A percentile compares a stretch with the other conserved stretches of the same genome.
Conservation (phyloP, 2,888 invertebrate species). For the Dorcus parallelipipedus region DNA sequence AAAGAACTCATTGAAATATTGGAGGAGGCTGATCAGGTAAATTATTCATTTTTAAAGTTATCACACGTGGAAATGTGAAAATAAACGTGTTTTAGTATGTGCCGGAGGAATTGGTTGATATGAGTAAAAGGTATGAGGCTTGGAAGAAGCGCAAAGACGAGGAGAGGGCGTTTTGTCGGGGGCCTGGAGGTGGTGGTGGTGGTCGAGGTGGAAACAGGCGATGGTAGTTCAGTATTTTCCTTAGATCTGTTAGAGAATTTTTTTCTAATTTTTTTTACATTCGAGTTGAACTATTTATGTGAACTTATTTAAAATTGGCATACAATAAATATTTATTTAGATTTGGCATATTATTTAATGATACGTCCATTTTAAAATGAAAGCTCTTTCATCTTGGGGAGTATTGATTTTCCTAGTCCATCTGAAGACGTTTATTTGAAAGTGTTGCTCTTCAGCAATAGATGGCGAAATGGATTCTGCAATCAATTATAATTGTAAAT, state of each 20-base stretch:
- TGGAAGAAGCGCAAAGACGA: slow-evolving; percentile 63
- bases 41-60: background rate
- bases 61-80: background rate
- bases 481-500: no score
- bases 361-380: no score
- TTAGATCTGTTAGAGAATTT: background rate
- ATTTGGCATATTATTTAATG: background rate
- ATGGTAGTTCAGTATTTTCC: slow-evolving; percentile 10
- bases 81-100: slow-evolving; percentile 57
- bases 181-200: slow-evolving; percentile 37
- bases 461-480: no score
- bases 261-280: background rate
- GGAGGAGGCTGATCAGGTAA: slow-evolving; percentile 75
- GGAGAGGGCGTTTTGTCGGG: slow-evolving; percentile 51
- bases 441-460: no score
- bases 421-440: no score
- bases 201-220: slow-evolving; percentile 27
- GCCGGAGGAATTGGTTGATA: slow-evolving; percentile 68
- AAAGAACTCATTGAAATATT: slow-evolving; percentile 79
- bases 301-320: background rate
- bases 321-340: background rate
- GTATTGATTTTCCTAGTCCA: no score
- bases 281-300: background rate
- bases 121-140: slow-evolving; percentile 71
- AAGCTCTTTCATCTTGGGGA: no score